These are phyloP conservation scores for Aphelinus atriplicis DNA, from an alignment of 1,140 invertebrate genomes.

Conservation along the genomic window DNA sequence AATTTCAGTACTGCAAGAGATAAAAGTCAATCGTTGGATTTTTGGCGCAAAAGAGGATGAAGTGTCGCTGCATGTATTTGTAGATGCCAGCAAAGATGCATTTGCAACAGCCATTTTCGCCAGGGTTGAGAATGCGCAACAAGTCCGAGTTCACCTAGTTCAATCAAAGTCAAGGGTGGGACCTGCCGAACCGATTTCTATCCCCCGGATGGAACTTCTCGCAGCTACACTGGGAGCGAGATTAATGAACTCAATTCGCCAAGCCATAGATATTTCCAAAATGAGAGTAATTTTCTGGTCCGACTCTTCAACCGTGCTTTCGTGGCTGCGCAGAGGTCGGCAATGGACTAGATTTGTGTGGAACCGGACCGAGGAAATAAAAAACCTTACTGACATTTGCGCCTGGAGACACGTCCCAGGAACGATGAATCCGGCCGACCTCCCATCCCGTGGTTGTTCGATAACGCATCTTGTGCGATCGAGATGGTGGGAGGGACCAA, in stretches of 20 bases:
- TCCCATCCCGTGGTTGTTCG: slow-evolving; percentile 5
- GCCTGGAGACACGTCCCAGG: slow-evolving; percentile 57
- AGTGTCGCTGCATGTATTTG: neutral
- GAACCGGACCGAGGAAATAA: slow-evolving; percentile 52
- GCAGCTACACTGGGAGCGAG: slow-evolving; percentile 51
- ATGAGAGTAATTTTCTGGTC: slow-evolving; percentile 30
- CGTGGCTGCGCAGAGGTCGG: slow-evolving; percentile 31
- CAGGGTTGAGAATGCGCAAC: neutral
- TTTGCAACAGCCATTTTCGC: neutral
- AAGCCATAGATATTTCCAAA: slow-evolving; percentile 23
- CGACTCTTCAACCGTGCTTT: slow-evolving; percentile 27
- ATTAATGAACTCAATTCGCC: slow-evolving; percentile 38
- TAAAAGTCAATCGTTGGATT: slow-evolving; percentile 52
- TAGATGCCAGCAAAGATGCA: neutral
- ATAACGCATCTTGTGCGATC: slow-evolving; percentile 39
- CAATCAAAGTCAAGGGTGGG: neutral
- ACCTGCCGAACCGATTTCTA: slow-evolving; percentile 44
- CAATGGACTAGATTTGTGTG: slow-evolving; percentile 45
- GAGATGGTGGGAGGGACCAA: slow-evolving; percentile 26
- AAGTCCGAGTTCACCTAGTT: neutral
- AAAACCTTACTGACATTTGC: slow-evolving; percentile 38
- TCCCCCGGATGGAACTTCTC: slow-evolving; percentile 54
- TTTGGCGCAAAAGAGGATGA: neutral
- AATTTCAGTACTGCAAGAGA: slow-evolving; percentile 37
- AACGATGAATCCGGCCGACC: slow-evolving; percentile 57